phyloP scores from a whole-genome alignment of 2,888 invertebrate genomes.

The Tridacna gigas region DNA sequence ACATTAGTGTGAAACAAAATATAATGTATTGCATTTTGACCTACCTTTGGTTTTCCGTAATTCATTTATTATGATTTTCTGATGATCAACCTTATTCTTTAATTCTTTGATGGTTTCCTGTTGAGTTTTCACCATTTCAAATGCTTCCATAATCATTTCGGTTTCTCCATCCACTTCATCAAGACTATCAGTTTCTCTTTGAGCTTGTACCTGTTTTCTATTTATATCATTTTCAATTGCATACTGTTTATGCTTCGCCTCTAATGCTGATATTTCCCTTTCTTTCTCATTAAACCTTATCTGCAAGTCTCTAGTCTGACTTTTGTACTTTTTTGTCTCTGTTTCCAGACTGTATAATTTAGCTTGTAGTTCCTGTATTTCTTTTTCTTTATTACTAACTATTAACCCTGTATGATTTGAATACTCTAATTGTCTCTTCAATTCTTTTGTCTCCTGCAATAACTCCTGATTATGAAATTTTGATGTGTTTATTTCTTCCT shows the following conservation, averaged over 20 bases:
- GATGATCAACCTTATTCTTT: constrained; percentile 42
- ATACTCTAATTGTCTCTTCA: constrained; percentile 28
- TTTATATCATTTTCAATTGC: constrained; percentile 54
- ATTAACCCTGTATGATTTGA: constrained; percentile 4
- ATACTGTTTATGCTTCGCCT: constrained; percentile 57
- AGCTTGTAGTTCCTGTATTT: constrained; percentile 40
- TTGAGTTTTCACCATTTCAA: constrained; percentile 40
- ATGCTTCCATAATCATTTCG: constrained; percentile 40
- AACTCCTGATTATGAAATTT: background rate
- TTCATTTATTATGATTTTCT: constrained; percentile 41
- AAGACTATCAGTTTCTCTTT: constrained; percentile 19
- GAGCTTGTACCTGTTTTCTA: constrained; percentile 22
- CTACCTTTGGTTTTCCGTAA: constrained; percentile 6
- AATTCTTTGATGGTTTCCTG: constrained; percentile 35
- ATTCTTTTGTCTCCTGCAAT: background rate
- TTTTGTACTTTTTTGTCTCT: constrained; percentile 34
- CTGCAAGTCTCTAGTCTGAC: constrained; percentile 34
- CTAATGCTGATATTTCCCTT: constrained; percentile 36
- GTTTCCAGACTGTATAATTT: constrained; percentile 32
- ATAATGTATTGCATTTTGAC: too few relatives aligned
- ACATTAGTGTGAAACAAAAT: too few relatives aligned
- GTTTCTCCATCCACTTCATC: constrained; percentile 58
- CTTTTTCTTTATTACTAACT: constrained; percentile 24
- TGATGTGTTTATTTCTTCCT: constrained; percentile 17
- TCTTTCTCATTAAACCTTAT: constrained; percentile 30